Percentiles rank a stretch among this genome's conserved stretches.
These are phyloP conservation scores for Oreotrochilus melanogaster DNA, from an alignment of 2,113 vertebrate genomes.

Conservation along the genomic window DNA sequence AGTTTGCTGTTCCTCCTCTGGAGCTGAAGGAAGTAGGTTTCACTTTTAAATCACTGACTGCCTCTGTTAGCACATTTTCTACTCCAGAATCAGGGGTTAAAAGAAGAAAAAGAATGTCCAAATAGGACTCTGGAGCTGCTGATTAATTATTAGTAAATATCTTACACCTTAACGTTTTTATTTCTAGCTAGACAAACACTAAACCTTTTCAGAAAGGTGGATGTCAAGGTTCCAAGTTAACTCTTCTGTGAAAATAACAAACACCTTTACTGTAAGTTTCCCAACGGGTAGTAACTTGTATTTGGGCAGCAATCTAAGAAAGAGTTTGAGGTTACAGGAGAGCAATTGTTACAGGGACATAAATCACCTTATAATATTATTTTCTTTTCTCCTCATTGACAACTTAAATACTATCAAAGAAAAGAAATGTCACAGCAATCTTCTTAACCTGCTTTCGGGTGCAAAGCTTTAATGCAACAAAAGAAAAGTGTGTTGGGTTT, in stretches of 20 bases:
- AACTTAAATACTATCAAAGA: not conserved
- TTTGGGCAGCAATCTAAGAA: not conserved
- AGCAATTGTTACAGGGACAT: not conserved
- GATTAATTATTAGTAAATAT: not conserved
- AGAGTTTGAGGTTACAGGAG: not conserved
- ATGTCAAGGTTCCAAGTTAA: not conserved
- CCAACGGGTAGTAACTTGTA: not conserved
- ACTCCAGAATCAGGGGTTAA: not conserved
- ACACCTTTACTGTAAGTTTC: not conserved
- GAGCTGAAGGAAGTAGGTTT: not conserved
- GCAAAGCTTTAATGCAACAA: not conserved
- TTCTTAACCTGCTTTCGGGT: not conserved
- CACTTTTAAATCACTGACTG: not conserved
- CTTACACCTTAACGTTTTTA: fast-evolving
- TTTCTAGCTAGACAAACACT: not conserved
- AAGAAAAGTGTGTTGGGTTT: not conserved
- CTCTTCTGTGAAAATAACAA: not conserved
- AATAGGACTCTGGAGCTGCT: not conserved
- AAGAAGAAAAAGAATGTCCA: not conserved
- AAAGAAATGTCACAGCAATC: not conserved
- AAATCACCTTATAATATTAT: not conserved
- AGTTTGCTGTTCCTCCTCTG: not conserved
- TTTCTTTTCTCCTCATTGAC: not conserved
- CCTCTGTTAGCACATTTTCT: not conserved
- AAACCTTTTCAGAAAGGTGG: not conserved